These are phyloP conservation scores for Ommatoiulus sabulosus DNA, from an alignment of 2,888 invertebrate species.

Conservation along the genomic window DNA sequence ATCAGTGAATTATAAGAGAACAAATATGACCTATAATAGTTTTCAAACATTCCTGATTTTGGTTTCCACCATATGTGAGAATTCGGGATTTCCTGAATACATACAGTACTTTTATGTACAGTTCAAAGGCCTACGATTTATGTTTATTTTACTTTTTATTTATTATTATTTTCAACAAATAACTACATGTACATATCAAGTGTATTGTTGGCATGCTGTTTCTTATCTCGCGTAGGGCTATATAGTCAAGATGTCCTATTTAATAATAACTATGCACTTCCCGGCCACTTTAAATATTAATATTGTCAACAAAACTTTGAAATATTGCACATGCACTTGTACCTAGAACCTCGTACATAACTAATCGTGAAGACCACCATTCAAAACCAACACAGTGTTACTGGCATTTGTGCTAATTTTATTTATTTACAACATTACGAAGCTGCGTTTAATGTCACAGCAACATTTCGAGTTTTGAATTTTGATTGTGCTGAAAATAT, in stretches of 20 bases:
- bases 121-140: no score
- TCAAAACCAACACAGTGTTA: neutral
- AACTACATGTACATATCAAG: neutral
- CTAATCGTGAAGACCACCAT: neutral
- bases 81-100: no score
- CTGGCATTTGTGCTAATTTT: neutral
- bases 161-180: neutral
- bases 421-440: neutral
- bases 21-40: no score
- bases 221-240: neutral
- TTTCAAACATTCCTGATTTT: no score
- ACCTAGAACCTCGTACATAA: neutral
- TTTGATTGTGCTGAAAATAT: neutral
- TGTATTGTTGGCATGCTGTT: neutral
- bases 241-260: neutral
- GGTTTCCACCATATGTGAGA: no score
- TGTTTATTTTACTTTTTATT: neutral
- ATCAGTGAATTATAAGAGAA: no score
- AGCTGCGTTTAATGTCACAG: neutral
- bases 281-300: neutral
- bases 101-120: no score
- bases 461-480: neutral
- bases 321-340: neutral
- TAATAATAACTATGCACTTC: neutral
- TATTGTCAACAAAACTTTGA: neutral